Base-by-base conservation (phyloP, 1,140 invertebrate species). In the Glomeris maerens region DNA sequence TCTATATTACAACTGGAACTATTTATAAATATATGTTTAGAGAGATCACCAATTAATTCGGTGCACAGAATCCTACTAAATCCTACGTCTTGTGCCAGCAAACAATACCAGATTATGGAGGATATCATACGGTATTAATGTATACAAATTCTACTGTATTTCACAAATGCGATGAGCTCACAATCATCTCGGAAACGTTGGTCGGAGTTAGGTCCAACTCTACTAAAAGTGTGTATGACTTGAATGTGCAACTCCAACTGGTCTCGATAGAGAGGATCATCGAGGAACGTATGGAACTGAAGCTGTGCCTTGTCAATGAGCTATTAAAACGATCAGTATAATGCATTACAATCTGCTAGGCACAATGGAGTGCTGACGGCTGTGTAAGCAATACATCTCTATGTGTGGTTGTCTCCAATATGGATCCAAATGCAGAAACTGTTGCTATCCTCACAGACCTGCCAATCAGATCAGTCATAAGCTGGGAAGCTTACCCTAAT, bases 301-400 rank as follows among this genome's bases (percentile, higher is more conserved):
- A 82, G 72, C 57, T 78, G 77, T 27, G 76, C 76, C 65, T 82
- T 79, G 57, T 83, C 80, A 46, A 78, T 69, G 20, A 79, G 74
- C 70, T 81, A 28, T 38, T 17, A 41, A 20, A 50, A 5, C 22
- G 47, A 25, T 27, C 10, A 36, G 17, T 17, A 36, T 36, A 36
- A 36, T 36, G 17, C 31, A 13, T 36, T 10, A 36, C 17, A 36
- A 10, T 36, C 17, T 36, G 10, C 17, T 36, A 36, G 31, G n/a
- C 17, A 10, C 10, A 36, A 10, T 36, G 17, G 10, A 10, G 10
- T 10, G 17, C 10, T 36, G 17, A 36, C 10, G 31, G 10, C 17
- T 36, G 17, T 10, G 5, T 45, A 25, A 13, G n/a, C 61, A 59
- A 63, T 58, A 72, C 70, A 59, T 73, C 69, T 63, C 67, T 66